These are phyloP conservation scores for Microtus montanus DNA, from an alignment of 2,113 vertebrate species.

Conservation along the genomic window DNA sequence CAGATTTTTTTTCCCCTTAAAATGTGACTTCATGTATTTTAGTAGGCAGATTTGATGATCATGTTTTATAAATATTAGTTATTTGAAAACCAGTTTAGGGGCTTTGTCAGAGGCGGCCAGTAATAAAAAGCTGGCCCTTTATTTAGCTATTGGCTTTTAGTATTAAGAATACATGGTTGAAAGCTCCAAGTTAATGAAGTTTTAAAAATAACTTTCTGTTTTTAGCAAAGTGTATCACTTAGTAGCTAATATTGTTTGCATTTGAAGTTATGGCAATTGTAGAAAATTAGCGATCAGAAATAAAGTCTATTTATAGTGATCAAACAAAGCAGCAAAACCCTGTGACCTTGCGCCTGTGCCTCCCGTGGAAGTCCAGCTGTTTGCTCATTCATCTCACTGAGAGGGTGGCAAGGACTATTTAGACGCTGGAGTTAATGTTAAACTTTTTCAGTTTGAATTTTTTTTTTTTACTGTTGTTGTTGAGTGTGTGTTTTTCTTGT, in stretches of 20 bases:
- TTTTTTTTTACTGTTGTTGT: background rate
- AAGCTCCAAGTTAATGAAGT: background rate
- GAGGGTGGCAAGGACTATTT: background rate
- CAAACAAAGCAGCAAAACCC: background rate
- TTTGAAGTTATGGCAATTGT: background rate
- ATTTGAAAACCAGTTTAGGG: background rate
- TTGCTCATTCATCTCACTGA: background rate
- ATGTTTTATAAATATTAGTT: slow-evolving; percentile 33
- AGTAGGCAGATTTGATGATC: background rate
- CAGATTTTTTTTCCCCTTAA: background rate
- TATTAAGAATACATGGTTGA: background rate
- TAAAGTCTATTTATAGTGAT: background rate
- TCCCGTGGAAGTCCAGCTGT: background rate
- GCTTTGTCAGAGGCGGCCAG: background rate
- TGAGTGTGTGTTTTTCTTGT: background rate
- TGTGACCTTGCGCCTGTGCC: background rate
- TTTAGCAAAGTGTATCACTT: slow-evolving; percentile 21
- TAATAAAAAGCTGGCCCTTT: slow-evolving; percentile 3
- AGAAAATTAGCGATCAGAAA: background rate
- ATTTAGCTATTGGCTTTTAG: background rate
- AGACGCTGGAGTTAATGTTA: background rate
- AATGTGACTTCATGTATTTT: slow-evolving; percentile 12
- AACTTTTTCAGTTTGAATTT: background rate
- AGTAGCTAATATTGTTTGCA: slow-evolving; percentile 1
- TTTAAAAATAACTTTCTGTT: background rate